Percentiles rank a stretch among this genome's conserved stretches.
Evolutionary conservation across 2,113 vertebrate species (phyloP).

Genomic region (Tichodroma muraria): DNA sequence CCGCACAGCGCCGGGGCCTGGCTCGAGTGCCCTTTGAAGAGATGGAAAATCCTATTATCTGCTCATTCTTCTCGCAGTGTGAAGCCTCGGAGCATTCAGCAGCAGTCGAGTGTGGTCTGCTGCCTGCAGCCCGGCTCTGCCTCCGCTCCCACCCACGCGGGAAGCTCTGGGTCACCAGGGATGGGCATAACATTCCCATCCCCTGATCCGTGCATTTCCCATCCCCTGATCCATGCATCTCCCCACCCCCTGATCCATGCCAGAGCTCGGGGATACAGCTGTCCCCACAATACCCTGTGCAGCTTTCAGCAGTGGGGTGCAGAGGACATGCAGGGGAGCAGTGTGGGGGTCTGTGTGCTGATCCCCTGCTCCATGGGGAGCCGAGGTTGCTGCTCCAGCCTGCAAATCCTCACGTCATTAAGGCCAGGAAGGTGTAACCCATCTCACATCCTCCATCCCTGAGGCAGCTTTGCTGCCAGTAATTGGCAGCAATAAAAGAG

Average conservation of each 20-base stretch:
- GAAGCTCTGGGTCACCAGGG: background rate
- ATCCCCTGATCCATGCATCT: background rate
- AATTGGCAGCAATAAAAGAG: constrained; percentile 53
- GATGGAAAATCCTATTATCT: constrained; percentile 60
- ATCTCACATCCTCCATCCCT: background rate
- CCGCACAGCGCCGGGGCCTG: background rate
- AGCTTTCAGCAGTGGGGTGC: background rate
- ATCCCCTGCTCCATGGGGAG: background rate
- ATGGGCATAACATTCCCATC: background rate
- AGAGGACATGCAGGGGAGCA: background rate
- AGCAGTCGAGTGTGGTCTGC: constrained; percentile 37
- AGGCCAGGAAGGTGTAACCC: constrained; percentile 20
- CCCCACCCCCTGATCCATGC: background rate
- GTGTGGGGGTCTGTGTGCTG: background rate
- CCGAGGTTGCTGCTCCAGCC: background rate
- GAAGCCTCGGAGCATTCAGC: constrained; percentile 43
- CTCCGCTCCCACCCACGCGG: background rate
- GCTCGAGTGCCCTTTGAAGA: constrained; percentile 33
- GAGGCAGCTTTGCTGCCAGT: constrained; percentile 20
- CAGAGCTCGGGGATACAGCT: background rate
- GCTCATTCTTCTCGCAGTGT: constrained; percentile 52
- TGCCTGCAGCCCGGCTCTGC: background rate
- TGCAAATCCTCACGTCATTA: background rate
- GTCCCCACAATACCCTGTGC: background rate
- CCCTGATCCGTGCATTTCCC: background rate